Base-by-base conservation (phyloP, 2,888 invertebrate species). In the Acutogordius australiensis region DNA sequence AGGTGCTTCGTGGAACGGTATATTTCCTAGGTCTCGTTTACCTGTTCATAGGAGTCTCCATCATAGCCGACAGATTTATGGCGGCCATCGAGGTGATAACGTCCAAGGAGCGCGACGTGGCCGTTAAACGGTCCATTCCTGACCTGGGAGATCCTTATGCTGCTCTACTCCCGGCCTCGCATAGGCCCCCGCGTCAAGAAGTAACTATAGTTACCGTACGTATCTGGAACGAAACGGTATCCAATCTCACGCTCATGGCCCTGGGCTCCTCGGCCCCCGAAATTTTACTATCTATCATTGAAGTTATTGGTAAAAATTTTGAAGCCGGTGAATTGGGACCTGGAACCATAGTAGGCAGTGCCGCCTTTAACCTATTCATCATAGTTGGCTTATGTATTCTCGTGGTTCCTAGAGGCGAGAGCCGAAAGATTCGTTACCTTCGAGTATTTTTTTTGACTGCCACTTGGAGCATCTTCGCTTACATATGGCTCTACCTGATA, bases 151-250 rank as follows among this genome's bases (percentile, higher is more conserved):
- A 37, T 37, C 8, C 44, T 8, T 8, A 13, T 8, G 51, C 51
- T 4, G 18, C 4, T 8, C 18, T n/a, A 51, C 18, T 4, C 4
- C 4, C 23, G 18, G 18, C 4, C n/a, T 4, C 26, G 4, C 8
- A 51, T 8, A 51, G 4, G 4, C 51, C 26, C 23, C 26, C 26
- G 18, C 8, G 23, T 4, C 51, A 51, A 51, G 84, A 85, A 63
- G 84, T 85, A 63, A 79, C 78, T 18, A 84, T 87, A 68, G 77
- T 94, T 51, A 81, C 81, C 60, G 91, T 97, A 21, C 78, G 91
- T 62, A 83, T 97, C 62, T 97, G 97, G 97, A 97, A 97, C 73
- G 94, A 94, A 71, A 94, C 97, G 1, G 94, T 97, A 51, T 91
- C 91, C 64, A 97, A 97, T 73, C 75, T 97, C 65, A 97, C 94